Percentiles rank a stretch among this genome's conserved stretches.
These are phyloP conservation scores for Chlamydotis undulata DNA, from an alignment of 2,113 vertebrate genomes.

Conservation along the genomic window DNA sequence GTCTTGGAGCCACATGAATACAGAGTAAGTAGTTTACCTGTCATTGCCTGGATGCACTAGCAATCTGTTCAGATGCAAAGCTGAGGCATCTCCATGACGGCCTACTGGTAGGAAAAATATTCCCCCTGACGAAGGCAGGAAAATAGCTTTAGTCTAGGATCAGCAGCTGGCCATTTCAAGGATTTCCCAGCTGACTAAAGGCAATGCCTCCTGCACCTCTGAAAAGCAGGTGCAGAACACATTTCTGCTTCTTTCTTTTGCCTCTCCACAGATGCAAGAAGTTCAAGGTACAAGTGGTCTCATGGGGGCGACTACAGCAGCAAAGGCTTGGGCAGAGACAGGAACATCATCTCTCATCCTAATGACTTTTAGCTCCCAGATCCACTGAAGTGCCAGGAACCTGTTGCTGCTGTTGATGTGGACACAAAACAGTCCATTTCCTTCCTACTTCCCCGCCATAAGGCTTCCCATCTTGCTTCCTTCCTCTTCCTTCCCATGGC, in stretches of 20 bases:
- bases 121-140: not conserved
- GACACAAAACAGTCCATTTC: not conserved
- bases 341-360: not conserved
- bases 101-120: not conserved
- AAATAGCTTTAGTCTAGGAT: not conserved
- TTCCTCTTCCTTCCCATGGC: not conserved
- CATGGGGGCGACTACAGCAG: not conserved
- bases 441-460: not conserved
- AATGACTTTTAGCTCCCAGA: not conserved
- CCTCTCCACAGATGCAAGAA: not conserved
- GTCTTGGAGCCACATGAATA: not conserved
- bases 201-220: not conserved
- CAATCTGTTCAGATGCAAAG: not conserved
- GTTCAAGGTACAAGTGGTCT: not conserved
- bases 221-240: not conserved
- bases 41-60: not conserved
- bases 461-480: not conserved
- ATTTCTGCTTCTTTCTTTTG: not conserved
- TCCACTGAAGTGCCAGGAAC: not conserved
- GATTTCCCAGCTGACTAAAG: not conserved
- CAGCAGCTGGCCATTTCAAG: not conserved
- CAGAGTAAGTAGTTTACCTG: not conserved
- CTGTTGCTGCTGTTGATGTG: not conserved
- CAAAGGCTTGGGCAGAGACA: not conserved
- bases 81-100: not conserved